Evolutionary conservation across 1,140 invertebrate genomes (phyloP), one percentile per base, ranked within the genome.

Genomic region (Rhizoglyphus robini): DNA sequence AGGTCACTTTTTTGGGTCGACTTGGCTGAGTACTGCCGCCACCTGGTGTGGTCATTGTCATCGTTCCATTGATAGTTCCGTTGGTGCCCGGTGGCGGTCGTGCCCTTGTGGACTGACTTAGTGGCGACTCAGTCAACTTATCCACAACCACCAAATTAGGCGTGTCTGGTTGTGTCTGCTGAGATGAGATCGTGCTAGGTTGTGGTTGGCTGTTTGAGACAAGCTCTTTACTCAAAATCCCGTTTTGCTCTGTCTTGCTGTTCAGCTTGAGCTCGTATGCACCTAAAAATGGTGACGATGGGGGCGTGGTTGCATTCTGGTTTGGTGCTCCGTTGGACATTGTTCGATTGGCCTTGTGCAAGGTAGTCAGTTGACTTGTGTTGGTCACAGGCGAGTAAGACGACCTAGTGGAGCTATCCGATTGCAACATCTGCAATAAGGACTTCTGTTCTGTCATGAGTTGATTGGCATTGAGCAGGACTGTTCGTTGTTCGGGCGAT

Each of bases 1-100:
- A 78, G 4, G 81, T 71, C 25, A 71, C 73, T 13, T 77, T 76
- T 67, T 79, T 79, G 27, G 74, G 76, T 60, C 32, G 15, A n/a
- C n/a, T n/a, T n/a, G n/a, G n/a, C n/a, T n/a, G n/a, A n/a, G n/a
- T 54, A 32, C 1, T 3, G 36, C n/a, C 20, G 25, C 20, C 23
- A 34, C 29, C 36, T 1, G 58, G 23, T 60, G 58, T 60, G 32
- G 29, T 46, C 36, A 11, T 32, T 32, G 3, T 46, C 18, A 18
- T 41, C 18, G 36, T 41, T 18, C 8, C 8, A 41, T 41, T n/a
- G n/a, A n/a, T 41, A 11, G 36, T 11, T 41, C 36, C 36, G 18
- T 41, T 41, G 8, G 18, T 41, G 18, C 36, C 18, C 36, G 36
- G 8, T 41, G 8, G 8, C 18, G 36, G 18, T 41, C 36, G 36